A percentile compares a stretch with the other conserved stretches of the same genome.
phyloP scores from a whole-genome alignment of 2,113 vertebrate species.

The Poeciliopsis occidentalis region DNA sequence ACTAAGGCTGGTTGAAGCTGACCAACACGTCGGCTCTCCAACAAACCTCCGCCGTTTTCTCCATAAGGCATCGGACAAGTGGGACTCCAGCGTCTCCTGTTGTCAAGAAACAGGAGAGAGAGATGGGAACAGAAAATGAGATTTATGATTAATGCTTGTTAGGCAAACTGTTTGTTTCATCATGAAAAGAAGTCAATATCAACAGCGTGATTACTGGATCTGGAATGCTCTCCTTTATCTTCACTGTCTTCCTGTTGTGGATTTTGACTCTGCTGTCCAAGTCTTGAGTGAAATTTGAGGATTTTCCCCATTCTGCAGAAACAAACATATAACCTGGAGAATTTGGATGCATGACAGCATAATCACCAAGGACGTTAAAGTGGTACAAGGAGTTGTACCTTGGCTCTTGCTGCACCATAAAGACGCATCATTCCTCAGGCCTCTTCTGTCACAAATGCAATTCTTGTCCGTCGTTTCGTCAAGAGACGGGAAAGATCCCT shows the following conservation, averaged over 20 bases:
- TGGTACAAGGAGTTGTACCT: constrained; percentile 64
- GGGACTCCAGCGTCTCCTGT: constrained; percentile 71
- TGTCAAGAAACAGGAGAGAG: constrained; percentile 3
- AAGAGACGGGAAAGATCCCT: constrained; percentile 65
- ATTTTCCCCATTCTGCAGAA: constrained; percentile 80
- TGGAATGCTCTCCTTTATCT: constrained; percentile 79
- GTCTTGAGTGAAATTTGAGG: constrained; percentile 69
- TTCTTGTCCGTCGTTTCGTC: constrained; percentile 67
- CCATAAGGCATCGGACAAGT: constrained; percentile 62
- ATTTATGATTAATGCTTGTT: background rate
- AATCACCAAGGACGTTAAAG: background rate
- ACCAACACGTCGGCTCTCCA: constrained; percentile 74
- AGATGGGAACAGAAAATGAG: background rate
- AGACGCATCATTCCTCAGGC: constrained; percentile 67
- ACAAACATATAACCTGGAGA: constrained; percentile 11
- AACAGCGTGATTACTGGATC: constrained; percentile 56
- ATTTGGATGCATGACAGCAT: background rate
- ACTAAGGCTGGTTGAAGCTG: constrained; percentile 85
- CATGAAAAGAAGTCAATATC: background rate
- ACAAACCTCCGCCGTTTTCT: constrained; percentile 33
- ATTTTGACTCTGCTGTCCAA: constrained; percentile 74
- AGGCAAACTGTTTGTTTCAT: too few species aligned
- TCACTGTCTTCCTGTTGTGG: constrained; percentile 78
- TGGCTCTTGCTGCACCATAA: constrained; percentile 67
- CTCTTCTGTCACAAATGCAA: constrained; percentile 55